Conservation (phyloP, 2,797 vertebrate species). For the Glyptemys insculpta region DNA sequence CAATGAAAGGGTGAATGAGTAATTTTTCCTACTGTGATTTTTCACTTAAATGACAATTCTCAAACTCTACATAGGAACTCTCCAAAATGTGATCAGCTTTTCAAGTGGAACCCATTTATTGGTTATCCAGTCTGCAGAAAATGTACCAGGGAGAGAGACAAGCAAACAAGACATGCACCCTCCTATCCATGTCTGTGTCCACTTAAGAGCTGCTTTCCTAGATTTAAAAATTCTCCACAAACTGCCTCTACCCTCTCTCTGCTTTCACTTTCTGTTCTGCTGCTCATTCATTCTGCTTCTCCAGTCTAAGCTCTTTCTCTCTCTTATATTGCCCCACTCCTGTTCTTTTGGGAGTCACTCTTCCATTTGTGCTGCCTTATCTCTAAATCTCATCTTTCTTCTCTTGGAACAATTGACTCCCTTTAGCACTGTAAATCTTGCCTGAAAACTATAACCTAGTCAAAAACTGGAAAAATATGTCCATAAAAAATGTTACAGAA, state of each 20-base stretch:
- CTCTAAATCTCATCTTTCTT: neutral
- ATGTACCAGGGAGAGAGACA: neutral
- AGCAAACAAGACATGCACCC: neutral
- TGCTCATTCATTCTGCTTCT: neutral
- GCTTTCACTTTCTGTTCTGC: constrained; percentile 18
- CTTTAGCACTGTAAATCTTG: neutral
- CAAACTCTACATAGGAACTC: neutral
- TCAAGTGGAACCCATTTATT: constrained; percentile 17
- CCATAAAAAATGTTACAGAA: neutral
- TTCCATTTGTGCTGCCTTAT: neutral
- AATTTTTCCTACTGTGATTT: neutral
- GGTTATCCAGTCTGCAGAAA: neutral
- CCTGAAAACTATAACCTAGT: neutral
- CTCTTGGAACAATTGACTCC: neutral
- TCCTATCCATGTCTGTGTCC: neutral
- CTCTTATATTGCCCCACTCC: constrained; percentile 13
- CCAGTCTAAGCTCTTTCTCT: neutral
- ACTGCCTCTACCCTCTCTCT: constrained; percentile 6
- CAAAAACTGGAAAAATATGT: neutral
- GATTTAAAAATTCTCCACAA: neutral
- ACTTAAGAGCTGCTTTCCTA: neutral
- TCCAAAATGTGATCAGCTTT: neutral
- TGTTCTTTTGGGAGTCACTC: constrained; percentile 22
- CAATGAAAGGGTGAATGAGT: neutral
- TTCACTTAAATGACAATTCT: neutral